Percentiles rank a stretch among this genome's conserved stretches.
Conservation (phyloP, 1,140 invertebrate species). For the Oryctes rhinoceros region DNA sequence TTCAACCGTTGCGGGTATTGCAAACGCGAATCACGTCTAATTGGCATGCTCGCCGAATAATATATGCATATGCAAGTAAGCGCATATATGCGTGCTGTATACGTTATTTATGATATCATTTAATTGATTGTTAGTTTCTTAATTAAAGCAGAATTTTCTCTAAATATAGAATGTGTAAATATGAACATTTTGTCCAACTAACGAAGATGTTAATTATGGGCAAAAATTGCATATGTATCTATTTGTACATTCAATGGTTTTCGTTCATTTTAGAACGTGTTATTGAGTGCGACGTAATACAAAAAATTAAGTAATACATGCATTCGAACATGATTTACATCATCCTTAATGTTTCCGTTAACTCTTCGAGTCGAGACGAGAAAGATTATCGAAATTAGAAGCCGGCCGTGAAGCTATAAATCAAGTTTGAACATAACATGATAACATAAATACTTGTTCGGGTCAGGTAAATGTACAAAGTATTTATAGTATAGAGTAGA, state of each 20-base stretch:
- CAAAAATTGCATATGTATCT: not conserved
- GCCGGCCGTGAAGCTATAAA: constrained; percentile 3
- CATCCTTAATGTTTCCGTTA: constrained; percentile 5
- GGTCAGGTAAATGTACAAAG: not conserved
- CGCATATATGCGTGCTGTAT: not conserved
- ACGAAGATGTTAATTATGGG: not conserved
- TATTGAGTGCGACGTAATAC: not conserved
- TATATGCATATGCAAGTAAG: not conserved
- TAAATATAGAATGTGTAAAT: not conserved
- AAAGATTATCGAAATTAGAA: constrained; percentile 17
- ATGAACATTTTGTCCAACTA: not conserved
- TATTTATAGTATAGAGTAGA: not conserved
- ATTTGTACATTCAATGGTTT: not conserved
- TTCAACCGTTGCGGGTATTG: no score
- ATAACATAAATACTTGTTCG: constrained; percentile 29
- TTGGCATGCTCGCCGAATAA: not conserved
- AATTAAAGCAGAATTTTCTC: not conserved
- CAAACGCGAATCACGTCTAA: not conserved
- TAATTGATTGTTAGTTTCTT: constrained; percentile 8
- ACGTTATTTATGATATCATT: not conserved
- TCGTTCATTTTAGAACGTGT: not conserved
- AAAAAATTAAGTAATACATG: constrained; percentile 6
- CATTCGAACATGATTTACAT: not conserved
- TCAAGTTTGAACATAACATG: constrained; percentile 21
- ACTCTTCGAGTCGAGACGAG: not conserved